These are phyloP conservation scores for Virgularia gustaviana DNA, from an alignment of 92 coral and sea anemone species.

Conservation along the genomic window DNA sequence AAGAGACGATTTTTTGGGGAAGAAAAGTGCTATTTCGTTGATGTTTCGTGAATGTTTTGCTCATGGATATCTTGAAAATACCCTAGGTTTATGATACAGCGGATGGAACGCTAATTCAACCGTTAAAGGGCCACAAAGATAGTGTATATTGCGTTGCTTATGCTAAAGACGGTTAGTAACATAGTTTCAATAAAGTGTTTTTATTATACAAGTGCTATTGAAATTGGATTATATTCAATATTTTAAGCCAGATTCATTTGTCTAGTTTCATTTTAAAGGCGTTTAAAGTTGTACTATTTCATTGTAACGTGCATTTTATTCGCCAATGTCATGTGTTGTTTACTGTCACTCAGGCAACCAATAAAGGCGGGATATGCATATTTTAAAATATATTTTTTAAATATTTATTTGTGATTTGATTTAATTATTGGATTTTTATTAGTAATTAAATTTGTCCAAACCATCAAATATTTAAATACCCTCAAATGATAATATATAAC, in stretches of 20 bases:
- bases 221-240: neutral
- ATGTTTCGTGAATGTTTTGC: conserved; percentile 4
- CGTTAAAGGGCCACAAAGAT: conserved; percentile 98
- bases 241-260: no score
- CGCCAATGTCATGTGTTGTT: neutral
- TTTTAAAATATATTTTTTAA: no score
- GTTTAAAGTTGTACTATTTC: no score
- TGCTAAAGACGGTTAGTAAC: conserved; percentile 88
- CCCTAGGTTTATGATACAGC: conserved; percentile 91
- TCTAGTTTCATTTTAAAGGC: no score
- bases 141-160: conserved; percentile 92
- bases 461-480: no score
- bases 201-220: neutral
- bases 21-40: neutral
- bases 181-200: neutral
- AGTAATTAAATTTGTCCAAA: no score
- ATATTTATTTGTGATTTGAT: no score
- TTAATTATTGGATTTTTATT: no score
- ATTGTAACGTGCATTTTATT: no score
- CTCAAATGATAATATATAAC: no score
- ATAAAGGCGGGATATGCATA: no score
- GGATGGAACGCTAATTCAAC: conserved; percentile 94
- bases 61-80: conserved; percentile 44
- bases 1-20: conserved; percentile 18
- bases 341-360: conserved; percentile 3